Conservation (phyloP, 2,888 invertebrate species). For the Pseudococcus longispinus region DNA sequence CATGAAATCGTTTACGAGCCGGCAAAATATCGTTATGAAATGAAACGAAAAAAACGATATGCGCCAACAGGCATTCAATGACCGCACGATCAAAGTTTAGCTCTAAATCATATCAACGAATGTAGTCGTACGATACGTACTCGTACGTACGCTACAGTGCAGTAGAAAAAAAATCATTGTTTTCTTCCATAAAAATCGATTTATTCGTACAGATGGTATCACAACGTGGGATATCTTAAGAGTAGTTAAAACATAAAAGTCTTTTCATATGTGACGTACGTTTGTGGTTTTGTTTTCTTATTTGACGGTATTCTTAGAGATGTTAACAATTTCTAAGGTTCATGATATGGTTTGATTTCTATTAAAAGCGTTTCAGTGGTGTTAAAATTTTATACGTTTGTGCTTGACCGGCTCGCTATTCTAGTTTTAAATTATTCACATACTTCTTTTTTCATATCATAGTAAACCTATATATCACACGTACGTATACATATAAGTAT, state of each 20-base stretch:
- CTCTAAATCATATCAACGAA: neutral
- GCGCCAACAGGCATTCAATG: neutral
- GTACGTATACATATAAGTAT: neutral
- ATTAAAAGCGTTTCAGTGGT: slow-evolving; percentile 17
- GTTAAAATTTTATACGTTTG: slow-evolving; percentile 26
- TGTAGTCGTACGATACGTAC: neutral
- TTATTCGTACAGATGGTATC: neutral
- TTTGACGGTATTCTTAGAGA: slow-evolving; percentile 6
- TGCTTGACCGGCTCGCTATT: slow-evolving; percentile 13
- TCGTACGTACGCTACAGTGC: neutral
- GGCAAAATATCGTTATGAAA: neutral
- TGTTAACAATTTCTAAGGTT: slow-evolving; percentile 47
- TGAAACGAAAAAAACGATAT: neutral
- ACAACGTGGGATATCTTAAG: slow-evolving; percentile 4
- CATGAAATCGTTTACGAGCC: neutral
- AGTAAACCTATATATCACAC: neutral
- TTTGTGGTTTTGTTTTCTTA: slow-evolving; percentile 2
- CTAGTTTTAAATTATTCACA: slow-evolving; percentile 5
- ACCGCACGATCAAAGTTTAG: neutral
- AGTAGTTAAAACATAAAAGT: slow-evolving; percentile 32
- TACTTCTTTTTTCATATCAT: neutral
- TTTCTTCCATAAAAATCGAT: slow-evolving; percentile 32
- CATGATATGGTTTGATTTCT: slow-evolving; percentile 52
- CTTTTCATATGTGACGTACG: slow-evolving; percentile 9
- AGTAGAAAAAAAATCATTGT: slow-evolving; percentile 2